Percentiles rank a stretch among this genome's conserved stretches.
Conservation (phyloP, 2,797 vertebrate species). For the Falco novaeseelandiae region DNA sequence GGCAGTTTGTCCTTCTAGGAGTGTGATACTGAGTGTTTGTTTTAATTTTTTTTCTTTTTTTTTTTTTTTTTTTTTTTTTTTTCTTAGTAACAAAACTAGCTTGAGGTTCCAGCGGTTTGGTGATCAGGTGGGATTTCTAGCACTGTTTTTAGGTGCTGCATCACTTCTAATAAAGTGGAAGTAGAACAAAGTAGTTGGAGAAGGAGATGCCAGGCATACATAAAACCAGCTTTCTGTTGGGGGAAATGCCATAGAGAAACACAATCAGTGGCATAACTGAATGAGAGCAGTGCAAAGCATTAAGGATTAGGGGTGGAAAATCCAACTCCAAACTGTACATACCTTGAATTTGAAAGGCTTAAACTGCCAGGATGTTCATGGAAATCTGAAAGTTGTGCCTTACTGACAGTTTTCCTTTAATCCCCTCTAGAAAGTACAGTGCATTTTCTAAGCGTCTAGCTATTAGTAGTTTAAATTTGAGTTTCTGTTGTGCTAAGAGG, state of each 20-base stretch:
- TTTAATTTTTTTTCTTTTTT: background rate
- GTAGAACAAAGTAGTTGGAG: background rate
- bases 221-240: background rate
- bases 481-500: background rate
- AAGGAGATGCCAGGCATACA: background rate
- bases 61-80: background rate
- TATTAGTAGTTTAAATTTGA: background rate
- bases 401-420: background rate
- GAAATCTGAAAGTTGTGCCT: background rate
- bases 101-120: background rate
- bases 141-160: background rate
- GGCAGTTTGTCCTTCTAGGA: background rate
- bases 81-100: background rate
- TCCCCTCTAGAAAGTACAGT: background rate
- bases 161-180: background rate
- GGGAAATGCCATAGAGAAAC: accelerated
- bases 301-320: background rate
- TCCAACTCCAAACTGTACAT: accelerated
- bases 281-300: background rate
- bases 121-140: background rate
- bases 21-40: background rate
- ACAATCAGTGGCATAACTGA: background rate
- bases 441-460: background rate
- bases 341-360: accelerated
- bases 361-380: background rate